Conservation (phyloP, 2,113 vertebrate genomes). For the Hydropotes inermis region DNA sequence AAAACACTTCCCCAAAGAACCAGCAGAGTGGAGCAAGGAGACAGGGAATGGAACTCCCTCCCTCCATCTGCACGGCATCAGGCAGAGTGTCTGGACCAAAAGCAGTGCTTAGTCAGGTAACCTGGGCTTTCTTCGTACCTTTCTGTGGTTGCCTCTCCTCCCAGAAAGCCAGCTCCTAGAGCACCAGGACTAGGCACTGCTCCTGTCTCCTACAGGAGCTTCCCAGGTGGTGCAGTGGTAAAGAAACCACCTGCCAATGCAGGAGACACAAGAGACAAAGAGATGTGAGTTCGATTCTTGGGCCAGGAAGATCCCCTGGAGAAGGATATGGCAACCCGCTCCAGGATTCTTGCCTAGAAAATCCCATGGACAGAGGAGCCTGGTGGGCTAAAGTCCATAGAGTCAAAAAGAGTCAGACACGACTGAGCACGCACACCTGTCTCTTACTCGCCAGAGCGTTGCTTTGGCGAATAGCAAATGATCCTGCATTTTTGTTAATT, state of each 20-base stretch:
- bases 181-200: not conserved
- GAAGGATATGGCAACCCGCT: not conserved
- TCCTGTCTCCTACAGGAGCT: not conserved
- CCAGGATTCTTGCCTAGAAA: not conserved
- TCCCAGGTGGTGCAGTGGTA: not conserved
- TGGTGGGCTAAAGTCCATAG: not conserved
- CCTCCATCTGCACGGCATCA: not conserved
- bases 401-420: not conserved
- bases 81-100: not conserved
- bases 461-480: not conserved
- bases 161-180: not conserved
- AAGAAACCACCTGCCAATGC: not conserved
- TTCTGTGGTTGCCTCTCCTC: not conserved
- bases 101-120: not conserved
- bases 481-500: not conserved
- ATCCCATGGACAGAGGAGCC: not conserved
- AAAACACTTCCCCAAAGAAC: not conserved
- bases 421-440: rapidly evolving
- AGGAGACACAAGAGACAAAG: not conserved
- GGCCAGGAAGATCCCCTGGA: not conserved
- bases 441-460: not conserved
- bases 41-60: rapidly evolving
- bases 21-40: not conserved
- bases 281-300: not conserved
- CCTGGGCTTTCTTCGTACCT: rapidly evolving